Percentiles rank a stretch among this genome's conserved stretches.
These are phyloP conservation scores for Kryphioiulus occultus DNA, from an alignment of 2,888 invertebrate species.

Conservation along the genomic window DNA sequence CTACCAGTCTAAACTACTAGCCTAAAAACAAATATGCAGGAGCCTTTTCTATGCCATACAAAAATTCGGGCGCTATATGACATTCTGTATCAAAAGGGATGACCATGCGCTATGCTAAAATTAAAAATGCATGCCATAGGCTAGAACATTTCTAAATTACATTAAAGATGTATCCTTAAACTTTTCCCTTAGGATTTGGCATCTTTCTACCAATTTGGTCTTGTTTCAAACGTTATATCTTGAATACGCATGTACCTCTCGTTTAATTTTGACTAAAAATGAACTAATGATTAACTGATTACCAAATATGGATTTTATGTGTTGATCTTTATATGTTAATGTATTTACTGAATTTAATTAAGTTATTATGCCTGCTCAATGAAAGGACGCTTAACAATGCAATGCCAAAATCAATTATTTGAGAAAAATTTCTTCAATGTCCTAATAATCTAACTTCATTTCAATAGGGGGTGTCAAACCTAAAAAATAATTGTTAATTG, in stretches of 20 bases:
- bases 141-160: background rate
- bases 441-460: too few species aligned
- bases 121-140: background rate
- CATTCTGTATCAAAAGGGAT: background rate
- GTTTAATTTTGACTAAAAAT: too few species aligned
- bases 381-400: background rate
- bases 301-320: background rate
- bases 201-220: too few species aligned
- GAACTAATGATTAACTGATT: background rate
- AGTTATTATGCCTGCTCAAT: background rate
- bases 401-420: background rate
- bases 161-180: background rate
- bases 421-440: too few species aligned
- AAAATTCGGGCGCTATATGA: background rate
- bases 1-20: background rate
- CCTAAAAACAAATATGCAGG: background rate
- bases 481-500: too few species aligned
- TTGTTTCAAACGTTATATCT: too few species aligned
- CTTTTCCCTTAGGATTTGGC: background rate
- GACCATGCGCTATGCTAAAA: background rate
- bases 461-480: too few species aligned
- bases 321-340: constrained; percentile 1
- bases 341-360: background rate
- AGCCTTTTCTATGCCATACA: background rate
- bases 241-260: too few species aligned